Percentiles rank a stretch among this genome's conserved stretches.
Conservation (phyloP, 2,113 vertebrate genomes). For the Prolemur simus region DNA sequence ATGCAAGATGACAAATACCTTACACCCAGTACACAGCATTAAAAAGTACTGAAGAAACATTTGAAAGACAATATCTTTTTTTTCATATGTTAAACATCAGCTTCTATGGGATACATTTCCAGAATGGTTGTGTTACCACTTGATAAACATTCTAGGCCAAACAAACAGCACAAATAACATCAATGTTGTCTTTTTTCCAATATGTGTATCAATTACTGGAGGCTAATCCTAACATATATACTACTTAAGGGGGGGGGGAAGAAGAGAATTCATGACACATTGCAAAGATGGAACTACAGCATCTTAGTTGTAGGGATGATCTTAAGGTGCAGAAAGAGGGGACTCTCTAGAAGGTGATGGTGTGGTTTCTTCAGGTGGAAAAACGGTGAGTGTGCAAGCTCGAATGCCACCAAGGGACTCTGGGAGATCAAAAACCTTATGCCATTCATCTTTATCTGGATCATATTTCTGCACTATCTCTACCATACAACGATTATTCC, state of each 20-base stretch:
- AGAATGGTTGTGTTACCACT: slow-evolving; percentile 73
- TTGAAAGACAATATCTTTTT: slow-evolving; percentile 60
- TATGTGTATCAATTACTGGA: slow-evolving; percentile 68
- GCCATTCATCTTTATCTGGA: slow-evolving; percentile 99
- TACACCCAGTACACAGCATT: slow-evolving; percentile 67
- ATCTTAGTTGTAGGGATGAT: slow-evolving; percentile 60
- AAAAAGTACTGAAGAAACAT: slow-evolving; percentile 71
- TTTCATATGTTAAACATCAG: slow-evolving; percentile 68
- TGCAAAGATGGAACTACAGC: slow-evolving; percentile 88
- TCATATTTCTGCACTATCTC: slow-evolving; percentile 99
- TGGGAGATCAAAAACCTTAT: slow-evolving; percentile 99
- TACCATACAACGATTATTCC: slow-evolving; percentile 99
- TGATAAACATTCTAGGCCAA: slow-evolving; percentile 75
- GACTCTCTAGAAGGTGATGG: slow-evolving; percentile 96
- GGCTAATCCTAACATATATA: slow-evolving; percentile 74
- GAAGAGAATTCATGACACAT: slow-evolving; percentile 84
- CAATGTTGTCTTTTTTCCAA: slow-evolving; percentile 63
- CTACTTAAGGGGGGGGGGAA: slow-evolving; percentile 63
- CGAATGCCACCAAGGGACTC: slow-evolving; percentile 99
- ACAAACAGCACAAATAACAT: slow-evolving; percentile 75
- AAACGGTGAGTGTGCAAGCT: slow-evolving; percentile 98
- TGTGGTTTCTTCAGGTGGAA: slow-evolving; percentile 95
- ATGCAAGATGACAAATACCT: slow-evolving; percentile 68
- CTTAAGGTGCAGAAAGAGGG: slow-evolving; percentile 96
- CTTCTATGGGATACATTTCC: slow-evolving; percentile 71